These are phyloP conservation scores for Agriotes lineatus DNA, from an alignment of 2,888 invertebrate species.

Conservation along the genomic window DNA sequence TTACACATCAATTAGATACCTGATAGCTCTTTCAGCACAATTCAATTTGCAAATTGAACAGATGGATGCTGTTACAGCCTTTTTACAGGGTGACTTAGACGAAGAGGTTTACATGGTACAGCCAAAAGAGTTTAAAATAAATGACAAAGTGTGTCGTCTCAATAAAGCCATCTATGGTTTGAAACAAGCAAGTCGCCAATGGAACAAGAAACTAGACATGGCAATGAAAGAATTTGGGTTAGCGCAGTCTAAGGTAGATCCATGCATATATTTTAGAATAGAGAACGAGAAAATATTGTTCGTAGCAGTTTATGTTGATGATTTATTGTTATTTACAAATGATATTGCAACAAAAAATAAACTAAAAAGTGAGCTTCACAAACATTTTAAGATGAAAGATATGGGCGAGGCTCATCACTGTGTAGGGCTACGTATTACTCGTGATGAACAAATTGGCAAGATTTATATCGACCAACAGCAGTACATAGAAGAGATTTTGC, in stretches of 20 bases:
- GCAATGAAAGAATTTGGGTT: neutral
- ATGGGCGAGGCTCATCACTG: neutral
- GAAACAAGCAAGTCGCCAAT: slow-evolving; percentile 51
- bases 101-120: slow-evolving; percentile 46
- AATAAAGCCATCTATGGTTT: slow-evolving; percentile 47
- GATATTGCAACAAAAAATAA: neutral
- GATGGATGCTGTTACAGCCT: slow-evolving; percentile 54
- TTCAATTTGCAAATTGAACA: slow-evolving; percentile 26
- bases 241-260: neutral
- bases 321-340: neutral
- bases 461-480: neutral
- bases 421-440: neutral
- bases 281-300: neutral
- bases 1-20: slow-evolving; percentile 48
- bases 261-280: neutral
- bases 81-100: slow-evolving; percentile 47
- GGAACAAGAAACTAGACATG: neutral
- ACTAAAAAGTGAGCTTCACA: neutral
- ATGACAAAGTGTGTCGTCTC: neutral
- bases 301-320: neutral
- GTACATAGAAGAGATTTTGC: neutral
- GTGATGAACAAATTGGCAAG: neutral
- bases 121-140: slow-evolving; percentile 43
- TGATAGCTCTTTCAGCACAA: slow-evolving; percentile 52
- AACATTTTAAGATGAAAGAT: slow-evolving; percentile 1